A percentile compares a stretch with the other conserved stretches of the same genome.
Evolutionary conservation across 2,888 invertebrate species (phyloP).

Genomic region (Busseola fusca): DNA sequence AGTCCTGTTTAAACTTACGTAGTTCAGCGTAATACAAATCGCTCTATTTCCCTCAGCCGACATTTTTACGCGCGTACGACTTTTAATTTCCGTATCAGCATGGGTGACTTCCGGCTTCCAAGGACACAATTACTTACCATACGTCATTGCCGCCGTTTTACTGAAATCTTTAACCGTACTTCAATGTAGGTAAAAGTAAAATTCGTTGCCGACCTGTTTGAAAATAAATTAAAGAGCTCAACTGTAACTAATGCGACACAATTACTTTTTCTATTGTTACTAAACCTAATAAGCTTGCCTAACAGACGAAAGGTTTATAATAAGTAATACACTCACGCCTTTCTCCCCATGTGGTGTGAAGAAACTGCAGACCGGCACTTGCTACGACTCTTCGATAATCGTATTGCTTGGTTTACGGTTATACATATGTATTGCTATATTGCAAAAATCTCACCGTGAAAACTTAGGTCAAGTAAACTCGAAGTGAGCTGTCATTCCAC

Average conservation of each 20-base stretch:
- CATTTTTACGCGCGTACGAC: slow-evolving; percentile 37
- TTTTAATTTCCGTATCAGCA: slow-evolving; percentile 57
- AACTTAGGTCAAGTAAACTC: no score
- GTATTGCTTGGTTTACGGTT: background rate
- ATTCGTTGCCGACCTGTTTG: background rate
- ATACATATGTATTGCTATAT: background rate
- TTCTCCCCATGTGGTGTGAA: background rate
- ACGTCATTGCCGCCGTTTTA: slow-evolving; percentile 21
- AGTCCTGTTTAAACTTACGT: slow-evolving; percentile 5
- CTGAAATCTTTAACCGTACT: slow-evolving; percentile 6
- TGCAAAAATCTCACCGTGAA: background rate
- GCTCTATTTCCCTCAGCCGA: slow-evolving; percentile 39
- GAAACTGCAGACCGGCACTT: background rate
- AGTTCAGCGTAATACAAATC: slow-evolving; percentile 34
- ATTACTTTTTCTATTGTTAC: no score
- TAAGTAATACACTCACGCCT: background rate
- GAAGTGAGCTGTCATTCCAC: background rate
- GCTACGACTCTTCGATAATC: background rate
- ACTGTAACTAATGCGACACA: no score
- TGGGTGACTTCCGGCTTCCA: slow-evolving; percentile 37
- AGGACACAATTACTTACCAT: slow-evolving; percentile 34
- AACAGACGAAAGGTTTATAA: background rate
- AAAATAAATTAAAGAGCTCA: no score
- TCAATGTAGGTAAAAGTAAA: background rate
- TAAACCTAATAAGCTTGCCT: no score